Conservation (phyloP, 2,797 vertebrate genomes). For the Uromys caudimaculatus region DNA sequence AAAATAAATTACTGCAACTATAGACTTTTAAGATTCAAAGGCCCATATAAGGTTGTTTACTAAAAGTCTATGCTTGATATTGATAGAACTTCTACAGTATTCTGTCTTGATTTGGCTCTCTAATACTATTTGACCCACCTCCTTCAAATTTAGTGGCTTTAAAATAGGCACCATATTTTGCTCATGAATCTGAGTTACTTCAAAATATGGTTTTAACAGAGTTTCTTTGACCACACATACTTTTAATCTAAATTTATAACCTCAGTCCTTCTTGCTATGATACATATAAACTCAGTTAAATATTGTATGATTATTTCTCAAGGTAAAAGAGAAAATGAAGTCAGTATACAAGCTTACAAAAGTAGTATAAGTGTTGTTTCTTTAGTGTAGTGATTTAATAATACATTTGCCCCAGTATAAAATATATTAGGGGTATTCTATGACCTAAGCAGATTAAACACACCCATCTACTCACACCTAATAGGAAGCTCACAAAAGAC, state of each 20-base stretch:
- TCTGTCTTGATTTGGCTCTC: background rate
- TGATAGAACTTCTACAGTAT: background rate
- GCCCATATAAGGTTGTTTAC: background rate
- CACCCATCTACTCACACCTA: background rate
- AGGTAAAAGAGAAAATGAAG: background rate
- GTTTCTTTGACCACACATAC: background rate
- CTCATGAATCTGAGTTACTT: background rate
- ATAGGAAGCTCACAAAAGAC: background rate
- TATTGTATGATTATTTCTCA: background rate
- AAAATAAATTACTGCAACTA: constrained; percentile 16
- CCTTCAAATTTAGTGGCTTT: constrained; percentile 22
- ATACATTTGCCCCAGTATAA: background rate
- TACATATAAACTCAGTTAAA: constrained; percentile 43
- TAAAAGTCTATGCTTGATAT: background rate
- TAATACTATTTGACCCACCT: background rate
- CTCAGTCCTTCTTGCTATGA: background rate
- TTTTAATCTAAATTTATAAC: background rate
- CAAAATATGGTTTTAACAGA: background rate
- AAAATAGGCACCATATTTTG: background rate
- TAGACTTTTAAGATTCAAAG: constrained; percentile 50
- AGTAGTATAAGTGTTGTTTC: background rate
- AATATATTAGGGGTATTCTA: background rate
- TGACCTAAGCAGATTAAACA: too few species aligned
- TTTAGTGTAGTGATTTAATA: background rate
- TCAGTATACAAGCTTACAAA: background rate